Evolutionary conservation across 2,797 vertebrate genomes (phyloP).

Genomic region (Meriones psammophilus): DNA sequence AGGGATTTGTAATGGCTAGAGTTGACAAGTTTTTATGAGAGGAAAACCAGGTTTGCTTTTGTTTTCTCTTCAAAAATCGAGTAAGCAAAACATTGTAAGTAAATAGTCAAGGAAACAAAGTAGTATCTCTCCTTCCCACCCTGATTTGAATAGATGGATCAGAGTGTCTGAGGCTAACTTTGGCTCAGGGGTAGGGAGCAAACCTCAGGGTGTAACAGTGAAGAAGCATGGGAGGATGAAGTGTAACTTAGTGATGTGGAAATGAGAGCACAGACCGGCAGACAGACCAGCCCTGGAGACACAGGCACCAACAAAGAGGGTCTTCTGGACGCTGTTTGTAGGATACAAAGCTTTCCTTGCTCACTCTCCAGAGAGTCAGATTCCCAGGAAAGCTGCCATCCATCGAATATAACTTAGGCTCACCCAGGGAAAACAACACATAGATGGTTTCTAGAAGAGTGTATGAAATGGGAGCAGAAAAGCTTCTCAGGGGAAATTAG

Average conservation of each 20-base stretch:
- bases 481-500: neutral
- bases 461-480: neutral
- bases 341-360: neutral
- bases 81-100: slow-evolving; percentile 17
- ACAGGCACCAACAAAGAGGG: neutral
- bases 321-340: slow-evolving; percentile 7
- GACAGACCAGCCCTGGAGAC: neutral
- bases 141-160: neutral
- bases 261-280: neutral
- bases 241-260: neutral
- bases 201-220: neutral
- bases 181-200: neutral
- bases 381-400: slow-evolving; percentile 6
- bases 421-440: neutral
- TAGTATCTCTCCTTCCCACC: rapidly evolving
- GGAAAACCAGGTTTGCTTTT: neutral
- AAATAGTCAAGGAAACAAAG: slow-evolving; percentile 44
- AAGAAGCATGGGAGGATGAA: neutral
- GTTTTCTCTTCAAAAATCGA: slow-evolving; percentile 22
- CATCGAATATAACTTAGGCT: neutral
- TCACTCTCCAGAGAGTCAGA: slow-evolving; percentile 15
- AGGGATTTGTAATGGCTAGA: slow-evolving; percentile 49
- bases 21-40: slow-evolving; percentile 4
- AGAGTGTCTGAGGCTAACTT: neutral
- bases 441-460: neutral